Evolutionary conservation across 2,888 invertebrate species (phyloP).

Genomic region (Hoplodrina blanda): DNA sequence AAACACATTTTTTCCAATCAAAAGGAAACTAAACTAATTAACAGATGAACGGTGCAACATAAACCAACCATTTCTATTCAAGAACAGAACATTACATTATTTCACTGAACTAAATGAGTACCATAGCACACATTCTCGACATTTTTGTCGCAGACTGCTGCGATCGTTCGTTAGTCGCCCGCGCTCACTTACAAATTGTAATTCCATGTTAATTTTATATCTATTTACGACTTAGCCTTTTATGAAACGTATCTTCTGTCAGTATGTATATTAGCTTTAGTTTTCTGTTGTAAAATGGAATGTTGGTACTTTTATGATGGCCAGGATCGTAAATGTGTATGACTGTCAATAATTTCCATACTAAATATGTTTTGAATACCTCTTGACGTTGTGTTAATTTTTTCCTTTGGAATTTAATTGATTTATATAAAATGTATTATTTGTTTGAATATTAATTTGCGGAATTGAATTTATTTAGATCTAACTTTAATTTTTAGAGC

Average conservation of each 20-base stretch:
- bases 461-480: not conserved
- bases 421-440: not conserved
- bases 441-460: not conserved
- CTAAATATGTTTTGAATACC: constrained; percentile 47
- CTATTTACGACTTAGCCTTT: constrained; percentile 76
- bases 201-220: constrained; percentile 84
- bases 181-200: constrained; percentile 74
- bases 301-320: constrained; percentile 60
- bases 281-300: constrained; percentile 55
- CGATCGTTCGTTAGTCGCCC: constrained; percentile 63
- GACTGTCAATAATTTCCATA: constrained; percentile 51
- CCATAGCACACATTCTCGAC: constrained; percentile 58
- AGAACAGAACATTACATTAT: constrained; percentile 55
- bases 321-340: constrained; percentile 55
- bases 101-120: constrained; percentile 56
- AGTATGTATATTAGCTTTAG: constrained; percentile 53
- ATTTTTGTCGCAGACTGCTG: constrained; percentile 54
- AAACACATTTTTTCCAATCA: constrained; percentile 2
- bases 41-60: constrained; percentile 35
- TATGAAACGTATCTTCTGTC: constrained; percentile 64
- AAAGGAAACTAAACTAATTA: constrained; percentile 40
- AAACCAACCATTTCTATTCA: constrained; percentile 54
- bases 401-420: constrained; percentile 25
- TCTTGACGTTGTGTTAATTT: constrained; percentile 20
- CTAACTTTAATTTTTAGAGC: not conserved